Conservation (phyloP, 2,888 invertebrate species). For the Eupeodes latifasciatus region DNA sequence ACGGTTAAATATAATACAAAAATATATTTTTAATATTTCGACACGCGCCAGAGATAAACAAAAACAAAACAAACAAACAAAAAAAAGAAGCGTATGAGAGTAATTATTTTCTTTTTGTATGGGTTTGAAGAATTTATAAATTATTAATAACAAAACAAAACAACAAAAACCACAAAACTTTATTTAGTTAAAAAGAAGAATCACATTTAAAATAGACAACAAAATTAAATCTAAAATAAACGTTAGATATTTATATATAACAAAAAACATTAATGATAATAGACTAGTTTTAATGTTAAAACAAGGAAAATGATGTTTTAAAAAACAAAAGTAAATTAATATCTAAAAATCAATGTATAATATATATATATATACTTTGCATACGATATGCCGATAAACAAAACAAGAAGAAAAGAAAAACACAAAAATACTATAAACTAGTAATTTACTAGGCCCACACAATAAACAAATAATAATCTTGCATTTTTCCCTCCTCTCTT, state of each 20-base stretch:
- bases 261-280: constrained; percentile 39
- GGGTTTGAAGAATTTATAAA: constrained; percentile 62
- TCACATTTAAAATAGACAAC: constrained; percentile 69
- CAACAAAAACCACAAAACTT: constrained; percentile 23
- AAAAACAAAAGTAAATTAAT: constrained; percentile 4
- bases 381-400: constrained; percentile 10
- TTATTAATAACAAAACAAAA: constrained; percentile 28
- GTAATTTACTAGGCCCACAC: background rate
- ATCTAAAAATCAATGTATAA: constrained; percentile 17
- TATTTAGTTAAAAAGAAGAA: constrained; percentile 55
- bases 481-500: constrained; percentile 13
- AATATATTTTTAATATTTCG: constrained; percentile 76
- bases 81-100: constrained; percentile 41
- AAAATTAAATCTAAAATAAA: constrained; percentile 50
- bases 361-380: background rate
- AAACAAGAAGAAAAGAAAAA: background rate
- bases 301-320: constrained; percentile 54
- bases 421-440: constrained; percentile 3
- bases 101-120: constrained; percentile 31
- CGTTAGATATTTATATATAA: constrained; percentile 65
- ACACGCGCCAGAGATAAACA: constrained; percentile 70
- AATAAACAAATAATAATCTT: background rate
- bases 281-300: constrained; percentile 57
- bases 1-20: constrained; percentile 40
- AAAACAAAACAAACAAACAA: background rate